Evolutionary conservation across 2,888 invertebrate genomes (phyloP).

Genomic region (Agrotis segetum): DNA sequence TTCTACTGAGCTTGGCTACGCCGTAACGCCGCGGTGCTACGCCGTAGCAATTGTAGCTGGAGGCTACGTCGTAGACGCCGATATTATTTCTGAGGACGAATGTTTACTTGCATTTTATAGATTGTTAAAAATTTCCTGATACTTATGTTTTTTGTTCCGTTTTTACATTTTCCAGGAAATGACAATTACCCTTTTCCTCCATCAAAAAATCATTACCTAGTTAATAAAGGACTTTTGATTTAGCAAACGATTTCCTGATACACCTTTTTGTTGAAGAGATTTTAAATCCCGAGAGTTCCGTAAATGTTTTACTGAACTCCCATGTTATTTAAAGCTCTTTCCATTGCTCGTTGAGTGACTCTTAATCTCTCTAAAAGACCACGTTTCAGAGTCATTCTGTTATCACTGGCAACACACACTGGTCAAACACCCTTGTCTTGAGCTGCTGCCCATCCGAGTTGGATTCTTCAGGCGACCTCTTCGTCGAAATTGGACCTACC

Average conservation of each 20-base stretch:
- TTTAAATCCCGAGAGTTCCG: conserved; percentile 56
- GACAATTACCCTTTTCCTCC: conserved; percentile 5
- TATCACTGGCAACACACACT: no score
- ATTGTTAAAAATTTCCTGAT: neutral
- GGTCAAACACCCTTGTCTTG: no score
- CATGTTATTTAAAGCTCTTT: neutral
- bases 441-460: no score
- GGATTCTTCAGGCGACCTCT: no score
- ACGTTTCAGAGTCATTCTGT: no score
- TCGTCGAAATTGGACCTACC: no score
- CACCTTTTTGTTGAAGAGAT: conserved; percentile 55
- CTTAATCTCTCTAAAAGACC: no score
- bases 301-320: conserved; percentile 47
- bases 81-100: conserved; percentile 37
- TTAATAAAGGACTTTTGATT: conserved; percentile 58
- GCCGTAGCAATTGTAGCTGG: conserved; percentile 55
- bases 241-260: conserved; percentile 57
- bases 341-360: no score
- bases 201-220: conserved; percentile 36
- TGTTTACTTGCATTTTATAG: conserved; percentile 6
- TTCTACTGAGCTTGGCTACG: conserved; percentile 48
- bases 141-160: no score
- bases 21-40: conserved; percentile 51
- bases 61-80: conserved; percentile 49
- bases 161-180: no score